Conservation (phyloP, 2,113 vertebrate species). For the Gila orcuttii region DNA sequence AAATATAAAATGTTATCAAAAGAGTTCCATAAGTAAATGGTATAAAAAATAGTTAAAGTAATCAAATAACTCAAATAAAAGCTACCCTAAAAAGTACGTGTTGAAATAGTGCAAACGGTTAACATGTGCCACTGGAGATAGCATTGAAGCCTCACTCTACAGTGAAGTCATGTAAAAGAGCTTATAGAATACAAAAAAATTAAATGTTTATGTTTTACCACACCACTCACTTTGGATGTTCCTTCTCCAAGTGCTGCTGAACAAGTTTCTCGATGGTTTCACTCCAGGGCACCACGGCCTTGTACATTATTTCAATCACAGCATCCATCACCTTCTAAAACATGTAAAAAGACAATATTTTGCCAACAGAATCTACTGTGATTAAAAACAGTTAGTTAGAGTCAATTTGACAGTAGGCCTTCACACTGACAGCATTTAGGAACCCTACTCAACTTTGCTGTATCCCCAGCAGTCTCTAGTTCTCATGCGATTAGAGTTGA, state of each 20-base stretch:
- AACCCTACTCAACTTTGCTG: neutral
- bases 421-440: neutral
- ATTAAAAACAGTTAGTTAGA: neutral
- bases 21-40: too few species aligned
- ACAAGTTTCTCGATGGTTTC: conserved; percentile 88
- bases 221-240: conserved; percentile 87
- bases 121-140: neutral
- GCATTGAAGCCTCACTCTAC: neutral
- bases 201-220: neutral
- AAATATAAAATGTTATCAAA: too few species aligned
- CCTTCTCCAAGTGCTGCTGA: conserved; percentile 87
- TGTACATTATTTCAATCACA: conserved; percentile 92
- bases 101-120: neutral
- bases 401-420: neutral
- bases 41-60: too few species aligned
- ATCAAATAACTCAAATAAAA: too few species aligned
- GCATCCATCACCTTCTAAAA: conserved; percentile 90
- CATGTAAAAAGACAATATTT: neutral
- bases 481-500: neutral
- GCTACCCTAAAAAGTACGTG: too few species aligned
- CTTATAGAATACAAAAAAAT: neutral
- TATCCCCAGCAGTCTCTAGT: neutral
- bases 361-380: too few species aligned
- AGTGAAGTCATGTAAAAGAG: neutral
- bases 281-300: conserved; percentile 92